Evolutionary conservation across 2,113 vertebrate species (phyloP).

Genomic region (Leptodactylus fuscus): DNA sequence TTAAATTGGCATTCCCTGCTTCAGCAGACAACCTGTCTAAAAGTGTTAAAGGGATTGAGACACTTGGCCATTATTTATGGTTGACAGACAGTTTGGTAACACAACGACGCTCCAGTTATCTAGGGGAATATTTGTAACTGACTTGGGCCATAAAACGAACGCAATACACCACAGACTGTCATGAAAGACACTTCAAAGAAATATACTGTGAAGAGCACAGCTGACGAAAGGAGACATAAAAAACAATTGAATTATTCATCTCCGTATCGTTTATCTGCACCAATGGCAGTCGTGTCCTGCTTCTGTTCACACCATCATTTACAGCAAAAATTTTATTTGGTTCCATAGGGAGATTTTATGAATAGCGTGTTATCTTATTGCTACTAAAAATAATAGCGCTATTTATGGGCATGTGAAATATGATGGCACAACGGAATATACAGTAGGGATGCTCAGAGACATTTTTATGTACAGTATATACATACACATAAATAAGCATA

Average conservation of each 20-base stretch:
- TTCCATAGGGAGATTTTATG: constrained; percentile 19
- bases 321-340: constrained; percentile 16
- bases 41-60: constrained; percentile 65
- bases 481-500: background rate
- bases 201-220: constrained; percentile 32
- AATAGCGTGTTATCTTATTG: background rate
- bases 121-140: constrained; percentile 57
- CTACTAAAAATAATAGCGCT: background rate
- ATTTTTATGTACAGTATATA: no score
- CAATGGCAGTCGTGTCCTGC: constrained; percentile 58
- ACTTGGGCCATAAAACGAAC: constrained; percentile 64
- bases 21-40: constrained; percentile 62
- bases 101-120: constrained; percentile 63
- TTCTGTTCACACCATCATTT: constrained; percentile 66
- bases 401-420: background rate
- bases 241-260: constrained; percentile 58
- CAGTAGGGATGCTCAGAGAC: no score
- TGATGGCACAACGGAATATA: background rate
- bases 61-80: constrained; percentile 66
- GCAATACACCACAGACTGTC: constrained; percentile 38
- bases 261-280: constrained; percentile 62
- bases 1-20: constrained; percentile 66
- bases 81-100: constrained; percentile 65
- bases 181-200: constrained; percentile 28
- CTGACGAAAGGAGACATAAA: constrained; percentile 46